phyloP scores from a whole-genome alignment of 2,888 invertebrate genomes.

The Seira ritae region DNA sequence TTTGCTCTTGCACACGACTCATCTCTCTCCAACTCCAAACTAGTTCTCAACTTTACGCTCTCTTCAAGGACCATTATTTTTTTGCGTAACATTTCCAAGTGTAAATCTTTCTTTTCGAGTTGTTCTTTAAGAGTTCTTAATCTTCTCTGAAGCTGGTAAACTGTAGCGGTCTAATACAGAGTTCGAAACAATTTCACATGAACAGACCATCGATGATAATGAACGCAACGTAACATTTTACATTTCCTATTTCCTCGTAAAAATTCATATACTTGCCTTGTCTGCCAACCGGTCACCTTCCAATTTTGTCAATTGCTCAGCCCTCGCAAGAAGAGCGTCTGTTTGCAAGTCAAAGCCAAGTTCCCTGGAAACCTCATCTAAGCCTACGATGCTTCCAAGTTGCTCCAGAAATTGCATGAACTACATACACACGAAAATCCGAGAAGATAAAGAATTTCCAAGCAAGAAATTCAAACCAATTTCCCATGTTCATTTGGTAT shows the following conservation, averaged over 20 bases:
- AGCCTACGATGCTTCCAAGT: slow-evolving; percentile 87
- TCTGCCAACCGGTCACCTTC: slow-evolving; percentile 90
- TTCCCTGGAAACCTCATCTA: slow-evolving; percentile 89
- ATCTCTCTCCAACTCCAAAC: slow-evolving; percentile 70
- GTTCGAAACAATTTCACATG: not conserved
- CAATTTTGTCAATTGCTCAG: slow-evolving; percentile 87
- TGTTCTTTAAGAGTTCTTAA: slow-evolving; percentile 92
- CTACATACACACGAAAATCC: slow-evolving; percentile 49
- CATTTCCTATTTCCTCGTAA: not conserved
- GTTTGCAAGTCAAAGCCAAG: slow-evolving; percentile 88
- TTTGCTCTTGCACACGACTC: slow-evolving; percentile 80
- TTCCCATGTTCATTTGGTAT: no score
- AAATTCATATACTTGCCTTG: slow-evolving; percentile 79
- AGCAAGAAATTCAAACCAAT: no score
- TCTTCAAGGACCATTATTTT: slow-evolving; percentile 91
- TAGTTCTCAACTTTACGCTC: slow-evolving; percentile 77
- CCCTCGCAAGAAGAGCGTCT: slow-evolving; percentile 88
- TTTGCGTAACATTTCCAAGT: slow-evolving; percentile 90
- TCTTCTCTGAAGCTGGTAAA: slow-evolving; percentile 92
- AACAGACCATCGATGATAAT: not conserved
- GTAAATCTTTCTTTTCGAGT: slow-evolving; percentile 92
- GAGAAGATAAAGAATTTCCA: no score
- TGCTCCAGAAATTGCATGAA: slow-evolving; percentile 89
- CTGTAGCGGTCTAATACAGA: slow-evolving; percentile 84
- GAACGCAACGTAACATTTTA: not conserved